phyloP scores from a whole-genome alignment of 2,797 vertebrate genomes.

The Brotula barbata region DNA sequence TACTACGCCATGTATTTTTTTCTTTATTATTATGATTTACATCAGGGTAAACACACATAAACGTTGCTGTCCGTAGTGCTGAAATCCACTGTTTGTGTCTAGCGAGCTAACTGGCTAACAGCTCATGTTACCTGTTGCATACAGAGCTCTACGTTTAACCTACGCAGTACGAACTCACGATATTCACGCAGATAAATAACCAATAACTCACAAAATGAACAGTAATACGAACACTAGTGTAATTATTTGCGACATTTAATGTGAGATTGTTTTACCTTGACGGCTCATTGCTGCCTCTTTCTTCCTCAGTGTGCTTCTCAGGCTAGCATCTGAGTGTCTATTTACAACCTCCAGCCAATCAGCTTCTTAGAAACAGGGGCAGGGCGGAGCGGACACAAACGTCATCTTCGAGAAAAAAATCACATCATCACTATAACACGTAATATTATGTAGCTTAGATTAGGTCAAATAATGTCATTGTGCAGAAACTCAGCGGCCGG shows the following conservation, averaged over 20 bases:
- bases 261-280: constrained; percentile 51
- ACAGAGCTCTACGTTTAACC: constrained; percentile 17
- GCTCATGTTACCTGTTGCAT: constrained; percentile 65
- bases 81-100: constrained; percentile 16
- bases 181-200: not conserved
- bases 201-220: not conserved
- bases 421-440: too few species aligned
- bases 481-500: too few species aligned
- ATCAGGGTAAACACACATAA: not conserved
- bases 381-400: constrained; percentile 11
- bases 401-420: too few species aligned
- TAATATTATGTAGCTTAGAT: too few species aligned
- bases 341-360: constrained; percentile 23
- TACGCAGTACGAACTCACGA: not conserved
- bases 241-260: too few species aligned
- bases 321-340: constrained; percentile 2
- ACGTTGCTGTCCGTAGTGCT: constrained; percentile 60
- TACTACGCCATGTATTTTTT: too few species aligned
- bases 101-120: constrained; percentile 21
- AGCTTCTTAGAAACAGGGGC: not conserved
- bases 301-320: constrained; percentile 9
- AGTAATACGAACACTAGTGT: not conserved
- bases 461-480: too few species aligned
- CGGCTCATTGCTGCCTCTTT: constrained; percentile 61
- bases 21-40: not conserved